Evolutionary conservation across 2,113 vertebrate genomes (phyloP).

Genomic region (Datnioides undecimradiatus): DNA sequence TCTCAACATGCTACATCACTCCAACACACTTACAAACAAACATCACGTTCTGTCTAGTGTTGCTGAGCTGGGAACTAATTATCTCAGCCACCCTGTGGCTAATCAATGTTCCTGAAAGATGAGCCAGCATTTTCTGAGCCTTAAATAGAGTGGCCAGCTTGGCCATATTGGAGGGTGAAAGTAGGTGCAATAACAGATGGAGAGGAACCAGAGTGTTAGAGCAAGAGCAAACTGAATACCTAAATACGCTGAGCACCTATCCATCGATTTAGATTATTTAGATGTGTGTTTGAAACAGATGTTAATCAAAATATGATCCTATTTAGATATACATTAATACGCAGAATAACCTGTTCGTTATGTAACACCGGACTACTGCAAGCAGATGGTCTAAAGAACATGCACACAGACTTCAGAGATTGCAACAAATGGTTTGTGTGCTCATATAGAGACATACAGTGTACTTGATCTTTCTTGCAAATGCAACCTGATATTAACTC

Average conservation of each 20-base stretch:
- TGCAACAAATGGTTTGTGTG: no score
- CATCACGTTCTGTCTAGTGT: slow-evolving; percentile 50
- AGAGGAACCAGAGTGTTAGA: slow-evolving; percentile 30
- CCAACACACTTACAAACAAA: slow-evolving; percentile 58
- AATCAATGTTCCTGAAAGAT: slow-evolving; percentile 80
- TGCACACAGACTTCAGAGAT: background rate
- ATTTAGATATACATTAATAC: slow-evolving; percentile 17
- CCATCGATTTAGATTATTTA: slow-evolving; percentile 6
- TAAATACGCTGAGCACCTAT: background rate
- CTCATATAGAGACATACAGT: background rate
- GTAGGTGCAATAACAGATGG: slow-evolving; percentile 69
- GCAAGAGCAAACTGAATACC: slow-evolving; percentile 29
- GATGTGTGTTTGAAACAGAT: slow-evolving; percentile 33
- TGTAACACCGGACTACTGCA: slow-evolving; percentile 1
- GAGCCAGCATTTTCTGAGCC: slow-evolving; percentile 77
- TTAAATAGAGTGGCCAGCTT: slow-evolving; percentile 66
- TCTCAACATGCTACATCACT: slow-evolving; percentile 46
- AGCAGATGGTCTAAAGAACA: slow-evolving; percentile 20
- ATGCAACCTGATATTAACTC: slow-evolving; percentile 10
- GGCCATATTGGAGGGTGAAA: slow-evolving; percentile 57
- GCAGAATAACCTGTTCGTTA: slow-evolving; percentile 20
- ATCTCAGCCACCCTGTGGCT: slow-evolving; percentile 74
- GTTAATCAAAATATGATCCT: slow-evolving; percentile 28
- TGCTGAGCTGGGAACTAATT: slow-evolving; percentile 77
- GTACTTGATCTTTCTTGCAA: background rate